A percentile compares a stretch with the other conserved stretches of the same genome.
These are phyloP conservation scores for Chanos chanos DNA, from an alignment of 2,797 vertebrate species.

Conservation along the genomic window DNA sequence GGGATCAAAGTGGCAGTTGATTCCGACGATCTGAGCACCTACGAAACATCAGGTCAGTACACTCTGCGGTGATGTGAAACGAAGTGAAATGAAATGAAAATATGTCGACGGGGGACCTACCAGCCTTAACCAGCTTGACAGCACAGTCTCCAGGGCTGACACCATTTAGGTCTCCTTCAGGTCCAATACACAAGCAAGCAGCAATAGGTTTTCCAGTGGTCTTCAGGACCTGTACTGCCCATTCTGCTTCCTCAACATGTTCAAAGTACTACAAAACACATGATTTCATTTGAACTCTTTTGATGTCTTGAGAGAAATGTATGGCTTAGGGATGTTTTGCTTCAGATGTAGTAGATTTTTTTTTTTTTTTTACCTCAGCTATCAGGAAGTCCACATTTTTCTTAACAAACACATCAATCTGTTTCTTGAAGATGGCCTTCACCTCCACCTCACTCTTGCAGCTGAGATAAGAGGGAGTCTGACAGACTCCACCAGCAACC, in stretches of 20 bases:
- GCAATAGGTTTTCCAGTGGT: conserved; percentile 84
- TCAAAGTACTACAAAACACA: conserved; percentile 93
- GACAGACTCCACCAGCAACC: conserved; percentile 92
- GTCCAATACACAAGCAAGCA: conserved; percentile 81
- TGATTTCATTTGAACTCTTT: too few species aligned
- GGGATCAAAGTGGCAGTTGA: conserved; percentile 88
- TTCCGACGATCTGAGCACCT: conserved; percentile 82
- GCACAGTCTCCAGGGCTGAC: conserved; percentile 77
- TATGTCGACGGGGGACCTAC: conserved; percentile 69
- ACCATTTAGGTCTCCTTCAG: conserved; percentile 76
- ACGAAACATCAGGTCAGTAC: too few species aligned
- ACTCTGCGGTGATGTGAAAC: too few species aligned
- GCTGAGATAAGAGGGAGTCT: conserved; percentile 94
- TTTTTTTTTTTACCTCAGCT: conserved; percentile 96
- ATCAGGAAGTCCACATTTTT: conserved; percentile 94
- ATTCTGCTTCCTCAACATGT: conserved; percentile 93
- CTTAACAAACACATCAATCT: conserved; percentile 83
- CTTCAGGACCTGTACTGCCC: conserved; percentile 91
- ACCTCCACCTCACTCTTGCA: conserved; percentile 87
- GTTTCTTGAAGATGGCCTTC: conserved; percentile 84
- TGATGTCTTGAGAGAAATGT: too few species aligned
- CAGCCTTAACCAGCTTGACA: conserved; percentile 82
- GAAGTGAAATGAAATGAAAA: too few species aligned
- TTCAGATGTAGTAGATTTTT: too few species aligned
- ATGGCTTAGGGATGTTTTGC: too few species aligned